Conservation (phyloP, 1,140 invertebrate genomes). For the Ylistrum balloti region DNA sequence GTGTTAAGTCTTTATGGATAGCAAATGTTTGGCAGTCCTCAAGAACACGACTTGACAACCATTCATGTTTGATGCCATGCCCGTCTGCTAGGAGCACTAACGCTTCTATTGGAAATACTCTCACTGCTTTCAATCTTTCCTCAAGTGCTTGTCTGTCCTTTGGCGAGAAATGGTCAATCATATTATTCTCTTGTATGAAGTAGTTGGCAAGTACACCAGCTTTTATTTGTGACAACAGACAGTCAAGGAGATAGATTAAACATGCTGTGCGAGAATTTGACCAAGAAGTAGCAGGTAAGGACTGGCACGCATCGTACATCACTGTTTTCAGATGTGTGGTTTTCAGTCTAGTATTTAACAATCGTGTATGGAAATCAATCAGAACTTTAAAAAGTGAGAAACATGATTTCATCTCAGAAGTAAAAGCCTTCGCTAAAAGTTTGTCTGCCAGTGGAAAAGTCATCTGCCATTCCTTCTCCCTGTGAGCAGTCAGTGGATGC, state of each 20-base stretch:
- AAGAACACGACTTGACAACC: not conserved
- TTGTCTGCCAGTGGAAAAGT: not conserved
- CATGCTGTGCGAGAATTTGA: not conserved
- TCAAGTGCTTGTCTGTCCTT: not conserved
- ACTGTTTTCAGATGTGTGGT: slow-evolving; percentile 9
- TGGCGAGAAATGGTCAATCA: not conserved
- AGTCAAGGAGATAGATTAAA: not conserved
- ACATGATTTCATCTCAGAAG: not conserved
- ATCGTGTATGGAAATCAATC: not conserved
- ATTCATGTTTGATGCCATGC: not conserved
- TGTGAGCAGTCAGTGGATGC: not conserved
- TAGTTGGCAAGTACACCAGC: not conserved
- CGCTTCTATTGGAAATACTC: not conserved
- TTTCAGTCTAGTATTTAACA: not conserved
- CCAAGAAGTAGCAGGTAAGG: not conserved
- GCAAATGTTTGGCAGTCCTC: not conserved
- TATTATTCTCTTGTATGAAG: not conserved
- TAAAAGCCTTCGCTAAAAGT: not conserved
- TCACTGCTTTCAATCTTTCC: not conserved
- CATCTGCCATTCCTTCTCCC: not conserved
- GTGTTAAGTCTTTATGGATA: not conserved
- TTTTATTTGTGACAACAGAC: not conserved
- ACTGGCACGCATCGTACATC: not conserved
- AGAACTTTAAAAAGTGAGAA: not conserved
- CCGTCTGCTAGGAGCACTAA: not conserved